Evolutionary conservation across 2,113 vertebrate genomes (phyloP).

Genomic region (Crocuta crocuta): DNA sequence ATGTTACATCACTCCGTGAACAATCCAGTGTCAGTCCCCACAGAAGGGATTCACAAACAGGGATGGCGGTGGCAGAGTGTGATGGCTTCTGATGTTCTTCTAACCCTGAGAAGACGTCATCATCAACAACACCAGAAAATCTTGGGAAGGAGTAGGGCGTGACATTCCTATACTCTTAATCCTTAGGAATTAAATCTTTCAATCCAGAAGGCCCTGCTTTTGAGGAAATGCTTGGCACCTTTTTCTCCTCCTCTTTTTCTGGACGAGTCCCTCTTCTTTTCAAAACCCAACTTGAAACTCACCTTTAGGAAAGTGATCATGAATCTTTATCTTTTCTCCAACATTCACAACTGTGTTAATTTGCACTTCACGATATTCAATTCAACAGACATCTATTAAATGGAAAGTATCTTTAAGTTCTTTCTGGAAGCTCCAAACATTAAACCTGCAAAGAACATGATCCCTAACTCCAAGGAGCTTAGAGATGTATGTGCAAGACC

Average conservation of each 20-base stretch:
- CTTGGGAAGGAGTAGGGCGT: neutral
- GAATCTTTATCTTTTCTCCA: constrained; percentile 38
- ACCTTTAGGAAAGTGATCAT: constrained; percentile 39
- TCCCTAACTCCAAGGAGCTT: neutral
- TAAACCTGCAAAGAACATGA: neutral
- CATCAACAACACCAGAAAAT: constrained; percentile 2
- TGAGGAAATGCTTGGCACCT: neutral
- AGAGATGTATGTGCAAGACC: neutral
- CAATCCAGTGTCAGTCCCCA: neutral
- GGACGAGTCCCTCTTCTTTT: neutral
- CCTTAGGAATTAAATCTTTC: constrained; percentile 50
- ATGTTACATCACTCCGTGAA: neutral
- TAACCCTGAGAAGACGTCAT: neutral
- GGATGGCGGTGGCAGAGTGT: neutral
- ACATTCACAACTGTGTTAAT: constrained; percentile 25
- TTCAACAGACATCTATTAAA: constrained; percentile 29
- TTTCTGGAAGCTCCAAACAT: neutral
- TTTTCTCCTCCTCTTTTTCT: neutral
- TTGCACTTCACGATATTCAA: constrained; percentile 26
- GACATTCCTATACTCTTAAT: neutral
- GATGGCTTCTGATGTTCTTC: neutral
- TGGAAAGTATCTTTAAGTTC: constrained; percentile 38
- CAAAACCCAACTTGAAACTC: constrained; percentile 36
- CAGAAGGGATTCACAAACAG: neutral
- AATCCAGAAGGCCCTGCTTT: constrained; percentile 44